Percentiles rank a stretch among this genome's conserved stretches.
phyloP scores from a whole-genome alignment of 2,888 invertebrate genomes.

The Andrena dorsata region DNA sequence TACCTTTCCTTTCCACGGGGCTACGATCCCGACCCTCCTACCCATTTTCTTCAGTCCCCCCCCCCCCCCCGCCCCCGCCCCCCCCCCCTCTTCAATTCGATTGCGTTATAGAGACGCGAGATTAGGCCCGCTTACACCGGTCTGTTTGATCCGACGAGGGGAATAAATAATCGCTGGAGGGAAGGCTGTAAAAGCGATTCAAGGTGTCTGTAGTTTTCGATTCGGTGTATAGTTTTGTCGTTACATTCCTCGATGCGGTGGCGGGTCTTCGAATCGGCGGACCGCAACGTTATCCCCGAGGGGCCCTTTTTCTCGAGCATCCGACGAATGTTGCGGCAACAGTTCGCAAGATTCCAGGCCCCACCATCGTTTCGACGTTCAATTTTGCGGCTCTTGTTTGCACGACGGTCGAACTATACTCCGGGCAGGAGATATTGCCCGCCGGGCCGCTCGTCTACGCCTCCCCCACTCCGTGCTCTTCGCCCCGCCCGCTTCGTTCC shows the following conservation, averaged over 20 bases:
- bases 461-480: background rate
- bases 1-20: constrained; percentile 2
- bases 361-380: constrained; percentile 25
- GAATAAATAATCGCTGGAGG: background rate
- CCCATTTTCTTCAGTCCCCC: constrained; percentile 14
- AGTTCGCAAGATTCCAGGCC: background rate
- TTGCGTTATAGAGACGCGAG: constrained; percentile 36
- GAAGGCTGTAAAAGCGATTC: constrained; percentile 1
- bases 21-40: constrained; percentile 12
- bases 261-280: constrained; percentile 16
- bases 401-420: background rate
- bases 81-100: background rate
- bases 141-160: constrained; percentile 42
- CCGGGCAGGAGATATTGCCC: background rate
- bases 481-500: background rate
- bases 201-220: constrained; percentile 4
- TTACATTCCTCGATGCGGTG: constrained; percentile 20
- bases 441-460: background rate
- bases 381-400: constrained; percentile 13
- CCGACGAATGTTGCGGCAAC: too few relatives aligned
- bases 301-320: too few relatives aligned
- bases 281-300: too few relatives aligned
- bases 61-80: background rate
- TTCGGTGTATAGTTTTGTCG: constrained; percentile 28
- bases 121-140: constrained; percentile 56